Conservation (phyloP, 2,888 invertebrate genomes). For the Trachelus stipa region DNA sequence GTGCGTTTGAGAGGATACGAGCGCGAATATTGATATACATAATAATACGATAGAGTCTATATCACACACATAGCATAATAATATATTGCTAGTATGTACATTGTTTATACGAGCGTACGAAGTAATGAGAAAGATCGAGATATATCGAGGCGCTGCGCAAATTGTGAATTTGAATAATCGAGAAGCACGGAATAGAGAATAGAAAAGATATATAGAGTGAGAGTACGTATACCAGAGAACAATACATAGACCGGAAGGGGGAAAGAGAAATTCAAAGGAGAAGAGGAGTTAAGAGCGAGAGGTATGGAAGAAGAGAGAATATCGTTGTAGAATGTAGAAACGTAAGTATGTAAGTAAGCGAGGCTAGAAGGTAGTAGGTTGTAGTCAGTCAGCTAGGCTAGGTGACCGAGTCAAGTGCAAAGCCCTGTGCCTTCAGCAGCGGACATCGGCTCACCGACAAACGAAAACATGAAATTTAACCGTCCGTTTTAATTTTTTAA, state of each 20-base stretch:
- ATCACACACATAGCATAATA: slow-evolving; percentile 65
- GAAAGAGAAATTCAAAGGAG: slow-evolving; percentile 6
- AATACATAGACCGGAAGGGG: slow-evolving; percentile 12
- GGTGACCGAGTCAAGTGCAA: slow-evolving; percentile 67
- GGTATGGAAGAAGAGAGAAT: slow-evolving; percentile 18
- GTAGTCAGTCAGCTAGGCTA: slow-evolving; percentile 58
- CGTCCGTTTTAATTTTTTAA: slow-evolving; percentile 65
- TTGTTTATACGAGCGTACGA: slow-evolving; percentile 57
- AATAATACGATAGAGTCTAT: slow-evolving; percentile 65
- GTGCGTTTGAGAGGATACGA: slow-evolving; percentile 48
- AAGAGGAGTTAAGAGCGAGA: slow-evolving; percentile 12
- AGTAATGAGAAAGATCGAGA: slow-evolving; percentile 21
- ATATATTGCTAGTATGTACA: slow-evolving; percentile 66
- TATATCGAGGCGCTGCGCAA: neutral
- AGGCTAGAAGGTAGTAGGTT: slow-evolving; percentile 26
- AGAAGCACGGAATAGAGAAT: slow-evolving; percentile 1
- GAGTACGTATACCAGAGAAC: slow-evolving; percentile 11
- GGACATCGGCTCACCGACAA: slow-evolving; percentile 66
- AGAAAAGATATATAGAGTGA: slow-evolving; percentile 15
- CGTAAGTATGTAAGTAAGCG: slow-evolving; percentile 39
- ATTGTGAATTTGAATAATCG: neutral
- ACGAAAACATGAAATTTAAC: slow-evolving; percentile 60
- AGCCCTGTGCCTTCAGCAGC: slow-evolving; percentile 67
- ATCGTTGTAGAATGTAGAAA: slow-evolving; percentile 43
- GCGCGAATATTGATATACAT: slow-evolving; percentile 58